Percentiles rank a stretch among this genome's conserved stretches.
These are phyloP conservation scores for Holcopasites calliopsidis DNA, from an alignment of 1,140 invertebrate species.

Conservation along the genomic window DNA sequence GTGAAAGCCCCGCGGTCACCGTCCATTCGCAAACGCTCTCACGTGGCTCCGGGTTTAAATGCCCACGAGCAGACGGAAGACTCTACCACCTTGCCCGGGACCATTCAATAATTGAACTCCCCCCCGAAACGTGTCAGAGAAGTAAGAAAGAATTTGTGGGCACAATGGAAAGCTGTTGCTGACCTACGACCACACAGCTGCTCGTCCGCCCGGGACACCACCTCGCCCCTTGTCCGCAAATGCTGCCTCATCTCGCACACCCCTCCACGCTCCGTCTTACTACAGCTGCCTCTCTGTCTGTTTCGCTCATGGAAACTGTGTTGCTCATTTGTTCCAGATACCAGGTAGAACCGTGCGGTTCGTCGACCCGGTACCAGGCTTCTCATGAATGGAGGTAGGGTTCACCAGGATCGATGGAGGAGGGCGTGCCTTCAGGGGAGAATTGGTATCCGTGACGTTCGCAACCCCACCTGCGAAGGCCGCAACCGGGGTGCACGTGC, in stretches of 20 bases:
- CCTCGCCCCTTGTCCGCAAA: too few relatives aligned
- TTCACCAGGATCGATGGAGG: conserved; percentile 71
- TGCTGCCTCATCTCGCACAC: neutral
- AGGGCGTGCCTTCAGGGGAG: conserved; percentile 69
- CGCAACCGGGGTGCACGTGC: conserved; percentile 71
- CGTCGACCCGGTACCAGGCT: conserved; percentile 57
- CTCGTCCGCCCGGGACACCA: neutral
- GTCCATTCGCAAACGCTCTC: too few relatives aligned
- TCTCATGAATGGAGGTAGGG: conserved; percentile 74
- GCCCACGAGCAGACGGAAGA: too few relatives aligned
- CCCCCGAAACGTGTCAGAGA: neutral
- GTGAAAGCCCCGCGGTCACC: too few relatives aligned
- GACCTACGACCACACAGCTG: conserved; percentile 56
- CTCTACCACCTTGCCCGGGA: too few relatives aligned
- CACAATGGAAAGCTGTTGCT: conserved; percentile 46
- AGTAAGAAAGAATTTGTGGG: neutral
- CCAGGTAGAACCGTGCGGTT: conserved; percentile 61
- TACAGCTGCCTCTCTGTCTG: conserved; percentile 18
- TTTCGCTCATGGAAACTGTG: conserved; percentile 38
- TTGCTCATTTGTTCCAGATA: conserved; percentile 70
- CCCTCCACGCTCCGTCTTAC: neutral
- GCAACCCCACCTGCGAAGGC: conserved; percentile 58
- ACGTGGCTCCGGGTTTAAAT: too few relatives aligned
- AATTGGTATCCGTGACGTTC: conserved; percentile 61
- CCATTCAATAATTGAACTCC: too few relatives aligned